These are phyloP conservation scores for Embiotoca jacksoni DNA, from an alignment of 2,113 vertebrate species.

Conservation along the genomic window DNA sequence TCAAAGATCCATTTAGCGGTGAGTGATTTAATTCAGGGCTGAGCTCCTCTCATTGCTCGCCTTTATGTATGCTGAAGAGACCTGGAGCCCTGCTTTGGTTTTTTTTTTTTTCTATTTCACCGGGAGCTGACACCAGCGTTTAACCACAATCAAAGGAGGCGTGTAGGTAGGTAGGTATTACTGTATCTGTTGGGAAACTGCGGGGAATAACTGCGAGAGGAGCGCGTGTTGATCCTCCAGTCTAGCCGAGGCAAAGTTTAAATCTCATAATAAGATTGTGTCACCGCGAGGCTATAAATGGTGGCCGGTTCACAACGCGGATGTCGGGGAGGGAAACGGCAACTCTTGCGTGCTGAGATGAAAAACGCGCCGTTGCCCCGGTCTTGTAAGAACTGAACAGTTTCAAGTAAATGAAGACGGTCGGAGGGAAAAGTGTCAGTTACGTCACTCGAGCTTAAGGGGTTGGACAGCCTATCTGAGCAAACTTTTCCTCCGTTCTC, in stretches of 20 bases:
- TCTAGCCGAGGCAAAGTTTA: constrained; percentile 82
- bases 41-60: constrained; percentile 73
- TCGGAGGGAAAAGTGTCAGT: constrained; percentile 27
- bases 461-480: constrained; percentile 24
- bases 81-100: constrained; percentile 68
- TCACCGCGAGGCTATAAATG: constrained; percentile 80
- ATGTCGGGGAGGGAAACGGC: constrained; percentile 60
- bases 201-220: constrained; percentile 60
- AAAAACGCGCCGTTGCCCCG: constrained; percentile 6
- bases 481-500: constrained; percentile 46
- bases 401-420: constrained; percentile 47
- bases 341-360: constrained; percentile 50
- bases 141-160: constrained; percentile 68
- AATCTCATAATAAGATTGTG: constrained; percentile 87
- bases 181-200: constrained; percentile 62
- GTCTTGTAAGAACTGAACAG: not conserved
- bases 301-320: constrained; percentile 72
- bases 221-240: constrained; percentile 80
- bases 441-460: constrained; percentile 42
- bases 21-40: constrained; percentile 81
- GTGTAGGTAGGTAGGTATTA: constrained; percentile 34
- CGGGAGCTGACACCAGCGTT: constrained; percentile 80
- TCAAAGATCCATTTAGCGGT: constrained; percentile 80
- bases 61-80: constrained; percentile 75
- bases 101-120: constrained; percentile 64